These are phyloP conservation scores for Drosophila punjabiensis DNA, from an alignment of 1,140 invertebrate genomes.

Conservation along the genomic window DNA sequence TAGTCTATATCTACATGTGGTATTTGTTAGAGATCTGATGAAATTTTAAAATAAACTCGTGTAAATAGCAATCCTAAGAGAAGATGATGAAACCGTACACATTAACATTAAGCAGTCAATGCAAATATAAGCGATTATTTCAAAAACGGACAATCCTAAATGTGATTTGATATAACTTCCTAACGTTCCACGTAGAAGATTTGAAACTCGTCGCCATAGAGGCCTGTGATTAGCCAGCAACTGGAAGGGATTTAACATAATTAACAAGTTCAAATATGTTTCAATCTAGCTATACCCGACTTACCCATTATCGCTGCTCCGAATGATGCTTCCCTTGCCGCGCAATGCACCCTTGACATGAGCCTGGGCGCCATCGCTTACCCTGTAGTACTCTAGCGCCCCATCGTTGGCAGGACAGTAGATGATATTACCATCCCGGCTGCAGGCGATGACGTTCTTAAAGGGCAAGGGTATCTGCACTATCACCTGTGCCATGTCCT, in stretches of 20 bases:
- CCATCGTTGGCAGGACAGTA: slow-evolving; percentile 74
- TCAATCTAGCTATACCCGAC: background rate
- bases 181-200: slow-evolving; percentile 67
- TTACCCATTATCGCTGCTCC: slow-evolving; percentile 78
- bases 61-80: slow-evolving; percentile 72
- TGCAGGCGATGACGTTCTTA: slow-evolving; percentile 75
- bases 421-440: slow-evolving; percentile 67
- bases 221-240: slow-evolving; percentile 73
- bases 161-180: slow-evolving; percentile 5
- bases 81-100: slow-evolving; percentile 63
- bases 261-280: too few species aligned
- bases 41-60: slow-evolving; percentile 80
- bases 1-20: slow-evolving; percentile 63
- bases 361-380: slow-evolving; percentile 63
- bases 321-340: slow-evolving; percentile 74
- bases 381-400: slow-evolving; percentile 70
- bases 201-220: slow-evolving; percentile 77
- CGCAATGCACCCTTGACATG: slow-evolving; percentile 67
- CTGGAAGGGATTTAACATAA: slow-evolving; percentile 32
- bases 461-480: slow-evolving; percentile 80
- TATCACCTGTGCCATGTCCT: slow-evolving; percentile 70
- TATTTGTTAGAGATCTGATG: slow-evolving; percentile 75
- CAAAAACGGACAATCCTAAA: slow-evolving; percentile 8
- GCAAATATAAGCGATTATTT: slow-evolving; percentile 61
- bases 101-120: slow-evolving; percentile 71